Evolutionary conservation across 2,888 invertebrate genomes (phyloP).

Genomic region (Apoda limacodes): DNA sequence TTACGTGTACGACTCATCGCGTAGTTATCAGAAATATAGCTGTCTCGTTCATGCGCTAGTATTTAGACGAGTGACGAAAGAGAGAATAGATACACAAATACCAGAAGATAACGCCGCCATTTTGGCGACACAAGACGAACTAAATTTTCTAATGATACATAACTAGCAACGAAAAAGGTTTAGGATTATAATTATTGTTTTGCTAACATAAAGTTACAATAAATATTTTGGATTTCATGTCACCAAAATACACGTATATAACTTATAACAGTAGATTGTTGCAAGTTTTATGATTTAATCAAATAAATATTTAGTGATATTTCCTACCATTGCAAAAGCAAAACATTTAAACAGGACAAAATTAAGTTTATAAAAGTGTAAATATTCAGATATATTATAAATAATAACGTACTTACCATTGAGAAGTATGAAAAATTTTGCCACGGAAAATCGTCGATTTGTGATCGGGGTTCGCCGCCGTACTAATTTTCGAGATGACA

Average conservation of each 20-base stretch:
- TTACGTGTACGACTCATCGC: slow-evolving; percentile 60
- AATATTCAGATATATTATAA: slow-evolving; percentile 22
- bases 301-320: too few relatives aligned
- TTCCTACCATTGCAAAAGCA: too few relatives aligned
- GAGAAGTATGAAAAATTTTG: slow-evolving; percentile 40
- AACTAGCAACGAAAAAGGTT: too few relatives aligned
- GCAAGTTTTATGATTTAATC: too few relatives aligned
- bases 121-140: slow-evolving; percentile 60
- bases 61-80: slow-evolving; percentile 25
- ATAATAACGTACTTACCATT: slow-evolving; percentile 42
- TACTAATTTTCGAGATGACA: slow-evolving; percentile 68
- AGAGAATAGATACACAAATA: slow-evolving; percentile 53
- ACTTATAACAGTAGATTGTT: too few relatives aligned
- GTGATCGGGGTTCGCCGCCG: slow-evolving; percentile 65
- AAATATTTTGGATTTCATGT: too few relatives aligned
- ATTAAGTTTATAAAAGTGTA: slow-evolving; percentile 8
- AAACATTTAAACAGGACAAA: too few relatives aligned
- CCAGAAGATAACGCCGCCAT: slow-evolving; percentile 59
- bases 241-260: too few relatives aligned
- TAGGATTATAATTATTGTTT: too few relatives aligned
- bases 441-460: slow-evolving; percentile 60
- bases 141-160: too few relatives aligned
- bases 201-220: too few relatives aligned
- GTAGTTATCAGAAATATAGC: slow-evolving; percentile 41
- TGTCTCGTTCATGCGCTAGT: slow-evolving; percentile 35